Base-by-base conservation (phyloP, 1,140 invertebrate genomes). In the Eulimnadia texana region DNA sequence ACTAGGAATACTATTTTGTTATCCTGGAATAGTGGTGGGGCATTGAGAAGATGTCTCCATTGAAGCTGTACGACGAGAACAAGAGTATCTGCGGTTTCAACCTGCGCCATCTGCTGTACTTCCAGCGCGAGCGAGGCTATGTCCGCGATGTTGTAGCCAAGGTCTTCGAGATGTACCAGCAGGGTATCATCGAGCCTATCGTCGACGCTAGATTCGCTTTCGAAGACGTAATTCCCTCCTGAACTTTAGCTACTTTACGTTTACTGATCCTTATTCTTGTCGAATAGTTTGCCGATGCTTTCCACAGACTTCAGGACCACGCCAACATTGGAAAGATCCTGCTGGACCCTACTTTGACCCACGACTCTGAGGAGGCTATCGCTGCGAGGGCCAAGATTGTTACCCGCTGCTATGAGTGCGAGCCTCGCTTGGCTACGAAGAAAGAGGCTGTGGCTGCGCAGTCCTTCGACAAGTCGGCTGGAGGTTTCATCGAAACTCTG, bases 281-380 rank as follows among this genome's bases (percentile, higher is more conserved):
- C 52, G 24, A 51, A 20, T 65, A 87, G 84, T 84, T 89, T 20
- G 79, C 81, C 25, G 88, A 92, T 67, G 90, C 87, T 0, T 92
- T 93, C 88, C 87, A 90, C 73, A 89, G 87, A 71, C 86, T 93
- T 81, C 88, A 92, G 71, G 88, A 93, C 67, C 81, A 88, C 67
- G 90, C 90, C 72, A 93, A 93, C 72, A 82, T 93, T 69, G 90
- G 90, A 13, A 93, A 92, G 75, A 80, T 93, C 16, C 79, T 92
- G 23, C 72, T 93, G 56, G 87, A 91, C 71, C 86, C 87, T 22
- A 81, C 79, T 28, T 67, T 85, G 68, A 85, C 86, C 68, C 66
- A 68, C n/a, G 29, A 61, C n/a, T 56, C 50, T 6, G 54, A 62
- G 47, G 60, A 61, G 23, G 60, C 60, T 16, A 52, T 52, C n/a